Percentiles rank a stretch among this genome's conserved stretches.
These are phyloP conservation scores for Siniperca knerii DNA, from an alignment of 2,113 vertebrate genomes.

Conservation along the genomic window DNA sequence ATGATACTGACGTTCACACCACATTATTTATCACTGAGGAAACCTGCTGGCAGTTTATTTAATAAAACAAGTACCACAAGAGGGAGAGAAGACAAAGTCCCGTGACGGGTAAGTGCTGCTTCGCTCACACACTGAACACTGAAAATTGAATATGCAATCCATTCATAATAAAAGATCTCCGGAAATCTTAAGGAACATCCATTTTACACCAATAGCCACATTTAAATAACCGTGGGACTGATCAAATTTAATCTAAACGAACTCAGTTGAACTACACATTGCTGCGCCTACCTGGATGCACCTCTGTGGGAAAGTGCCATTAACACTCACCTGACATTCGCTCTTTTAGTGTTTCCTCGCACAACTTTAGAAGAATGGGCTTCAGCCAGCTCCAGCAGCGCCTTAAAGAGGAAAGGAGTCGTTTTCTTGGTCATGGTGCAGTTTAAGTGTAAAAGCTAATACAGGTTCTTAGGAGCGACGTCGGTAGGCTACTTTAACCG, in stretches of 20 bases:
- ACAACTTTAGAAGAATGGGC: slow-evolving; percentile 14
- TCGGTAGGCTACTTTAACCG: rapidly evolving
- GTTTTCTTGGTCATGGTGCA: slow-evolving; percentile 62
- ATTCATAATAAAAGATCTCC: not conserved
- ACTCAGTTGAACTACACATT: rapidly evolving
- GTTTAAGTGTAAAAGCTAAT: not conserved
- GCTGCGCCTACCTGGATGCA: not conserved
- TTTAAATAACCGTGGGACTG: not conserved
- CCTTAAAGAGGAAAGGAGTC: slow-evolving; percentile 43
- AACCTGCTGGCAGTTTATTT: not conserved
- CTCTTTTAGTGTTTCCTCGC: slow-evolving; percentile 44
- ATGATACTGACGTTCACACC: not conserved
- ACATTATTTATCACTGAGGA: not conserved
- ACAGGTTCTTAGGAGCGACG: not conserved
- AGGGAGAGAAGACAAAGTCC: not conserved
- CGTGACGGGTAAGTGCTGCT: not conserved
- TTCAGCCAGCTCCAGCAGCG: slow-evolving; percentile 68
- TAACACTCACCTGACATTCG: slow-evolving; percentile 69
- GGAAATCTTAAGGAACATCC: not conserved
- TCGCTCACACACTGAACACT: not conserved
- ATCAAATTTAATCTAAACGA: not conserved
- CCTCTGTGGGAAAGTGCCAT: not conserved
- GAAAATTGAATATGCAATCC: not conserved
- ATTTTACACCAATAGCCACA: not conserved
- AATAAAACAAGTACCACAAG: not conserved